phyloP scores from a whole-genome alignment of 2,797 vertebrate species.

The Platalea minor region DNA sequence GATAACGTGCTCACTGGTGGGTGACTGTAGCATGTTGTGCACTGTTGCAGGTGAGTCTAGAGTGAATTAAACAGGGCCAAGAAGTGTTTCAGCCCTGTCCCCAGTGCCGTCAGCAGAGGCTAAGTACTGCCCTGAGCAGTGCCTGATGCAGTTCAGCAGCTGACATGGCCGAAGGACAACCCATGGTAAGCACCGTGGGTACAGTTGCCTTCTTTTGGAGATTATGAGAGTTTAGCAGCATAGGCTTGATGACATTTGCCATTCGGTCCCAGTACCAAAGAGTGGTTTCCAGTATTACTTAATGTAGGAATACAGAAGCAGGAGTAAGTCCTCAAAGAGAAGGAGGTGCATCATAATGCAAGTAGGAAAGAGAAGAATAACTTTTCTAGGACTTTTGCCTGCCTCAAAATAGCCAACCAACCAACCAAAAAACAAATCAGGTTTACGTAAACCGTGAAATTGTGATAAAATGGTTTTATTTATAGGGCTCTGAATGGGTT shows the following conservation, averaged over 20 bases:
- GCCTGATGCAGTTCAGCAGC: background rate
- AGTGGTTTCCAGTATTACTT: background rate
- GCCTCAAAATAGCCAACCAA: background rate
- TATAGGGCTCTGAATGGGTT: background rate
- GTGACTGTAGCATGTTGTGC: background rate
- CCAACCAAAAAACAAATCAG: background rate
- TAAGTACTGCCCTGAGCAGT: background rate
- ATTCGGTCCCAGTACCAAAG: background rate
- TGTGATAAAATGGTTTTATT: background rate
- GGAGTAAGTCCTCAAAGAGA: background rate
- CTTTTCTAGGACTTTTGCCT: background rate
- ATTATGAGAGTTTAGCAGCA: background rate
- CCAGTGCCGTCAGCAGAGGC: rapidly evolving
- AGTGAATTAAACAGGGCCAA: background rate
- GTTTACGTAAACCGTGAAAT: background rate
- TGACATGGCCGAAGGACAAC: background rate
- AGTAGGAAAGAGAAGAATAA: background rate
- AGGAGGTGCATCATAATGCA: background rate
- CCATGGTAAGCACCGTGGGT: background rate
- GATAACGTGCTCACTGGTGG: rapidly evolving
- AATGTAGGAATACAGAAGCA: background rate
- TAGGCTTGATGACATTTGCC: background rate
- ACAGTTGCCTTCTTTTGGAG: background rate
- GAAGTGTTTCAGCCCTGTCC: background rate
- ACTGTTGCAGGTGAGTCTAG: background rate